These are phyloP conservation scores for Pseudochromis fuscus DNA, from an alignment of 2,797 vertebrate genomes.

Conservation along the genomic window DNA sequence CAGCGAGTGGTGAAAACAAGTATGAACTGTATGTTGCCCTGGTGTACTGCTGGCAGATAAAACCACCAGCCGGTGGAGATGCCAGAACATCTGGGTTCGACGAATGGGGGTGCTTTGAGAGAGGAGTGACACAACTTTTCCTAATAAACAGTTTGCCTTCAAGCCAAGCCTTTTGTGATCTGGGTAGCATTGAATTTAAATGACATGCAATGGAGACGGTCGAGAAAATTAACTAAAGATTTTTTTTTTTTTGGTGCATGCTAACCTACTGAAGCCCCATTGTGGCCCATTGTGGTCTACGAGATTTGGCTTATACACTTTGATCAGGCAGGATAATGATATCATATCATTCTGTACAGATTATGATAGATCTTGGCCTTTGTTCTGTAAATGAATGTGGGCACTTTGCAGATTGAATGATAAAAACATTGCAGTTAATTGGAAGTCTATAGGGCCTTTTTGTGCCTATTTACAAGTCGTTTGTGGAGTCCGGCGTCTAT, in stretches of 20 bases:
- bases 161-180: constrained; percentile 21
- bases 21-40: constrained; percentile 72
- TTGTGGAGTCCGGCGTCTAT: constrained; percentile 41
- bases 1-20: constrained; percentile 75
- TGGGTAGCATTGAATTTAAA: constrained; percentile 21
- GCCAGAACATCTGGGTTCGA: constrained; percentile 80
- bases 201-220: neutral
- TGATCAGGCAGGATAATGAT: constrained; percentile 22
- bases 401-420: constrained; percentile 30
- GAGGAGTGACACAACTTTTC: constrained; percentile 39
- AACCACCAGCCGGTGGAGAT: constrained; percentile 68
- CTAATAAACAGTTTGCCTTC: constrained; percentile 8
- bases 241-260: neutral
- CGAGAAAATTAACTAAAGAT: neutral
- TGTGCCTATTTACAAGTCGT: constrained; percentile 55
- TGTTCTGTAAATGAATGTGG: constrained; percentile 42
- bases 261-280: neutral
- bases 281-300: neutral
- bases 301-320: neutral
- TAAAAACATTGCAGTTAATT: constrained; percentile 31
- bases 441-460: constrained; percentile 22
- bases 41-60: constrained; percentile 69
- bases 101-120: constrained; percentile 36
- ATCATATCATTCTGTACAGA: constrained; percentile 9
- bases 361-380: constrained; percentile 34